Percentiles rank a stretch among this genome's conserved stretches.
Conservation (phyloP, 1,140 invertebrate species). For the Zaprionus gabonicus region DNA sequence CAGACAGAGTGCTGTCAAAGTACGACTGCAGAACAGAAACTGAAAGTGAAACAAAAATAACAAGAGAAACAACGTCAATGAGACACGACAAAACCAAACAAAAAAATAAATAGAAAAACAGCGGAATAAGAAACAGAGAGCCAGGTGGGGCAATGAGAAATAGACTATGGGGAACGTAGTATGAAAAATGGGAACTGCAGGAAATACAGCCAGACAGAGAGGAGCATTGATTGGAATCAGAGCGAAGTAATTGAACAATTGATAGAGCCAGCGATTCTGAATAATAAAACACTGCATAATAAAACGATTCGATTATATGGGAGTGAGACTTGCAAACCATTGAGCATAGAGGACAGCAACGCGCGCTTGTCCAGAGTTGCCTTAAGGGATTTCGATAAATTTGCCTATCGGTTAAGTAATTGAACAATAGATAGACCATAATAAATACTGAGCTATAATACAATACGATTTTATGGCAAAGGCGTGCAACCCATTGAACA, state of each 20-base stretch:
- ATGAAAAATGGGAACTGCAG: background rate
- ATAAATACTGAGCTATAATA: too few relatives aligned
- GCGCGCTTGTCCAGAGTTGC: too few relatives aligned
- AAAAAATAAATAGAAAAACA: background rate
- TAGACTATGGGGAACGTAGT: too few relatives aligned
- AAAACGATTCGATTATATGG: background rate
- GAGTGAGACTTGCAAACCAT: background rate
- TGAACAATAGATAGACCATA: too few relatives aligned
- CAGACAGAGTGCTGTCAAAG: slow-evolving; percentile 4
- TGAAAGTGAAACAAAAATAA: background rate
- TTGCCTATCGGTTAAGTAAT: background rate
- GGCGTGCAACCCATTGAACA: too few relatives aligned
- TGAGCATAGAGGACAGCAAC: too few relatives aligned
- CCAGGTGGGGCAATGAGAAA: background rate
- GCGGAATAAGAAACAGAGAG: background rate
- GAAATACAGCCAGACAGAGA: background rate
- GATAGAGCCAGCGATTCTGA: background rate
- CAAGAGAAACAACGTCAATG: background rate
- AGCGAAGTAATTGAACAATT: background rate
- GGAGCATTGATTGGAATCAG: background rate
- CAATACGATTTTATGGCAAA: too few relatives aligned
- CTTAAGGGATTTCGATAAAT: background rate
- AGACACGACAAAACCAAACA: background rate
- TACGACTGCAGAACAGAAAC: background rate
- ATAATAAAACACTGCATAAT: background rate